Base-by-base conservation (phyloP, 2,888 invertebrate genomes). In the Andrena bicolor region DNA sequence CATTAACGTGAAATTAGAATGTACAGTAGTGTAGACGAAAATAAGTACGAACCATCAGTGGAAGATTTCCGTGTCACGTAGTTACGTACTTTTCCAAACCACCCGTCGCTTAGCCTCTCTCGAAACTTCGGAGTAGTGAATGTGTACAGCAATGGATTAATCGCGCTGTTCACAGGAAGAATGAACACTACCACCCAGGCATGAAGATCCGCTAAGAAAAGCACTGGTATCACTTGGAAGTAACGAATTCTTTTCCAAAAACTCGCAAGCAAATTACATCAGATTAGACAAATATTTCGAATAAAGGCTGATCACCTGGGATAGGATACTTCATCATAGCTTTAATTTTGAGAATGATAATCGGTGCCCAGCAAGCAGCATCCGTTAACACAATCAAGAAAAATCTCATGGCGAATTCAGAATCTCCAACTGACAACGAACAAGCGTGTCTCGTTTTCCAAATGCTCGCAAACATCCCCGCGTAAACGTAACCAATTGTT, bases 341-440 rank as follows among this genome's bases (percentile, higher is more conserved):
- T 83, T 95, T 92, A 64, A 96, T 94, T 92, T 97, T 97, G 76
- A 96, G 94, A 32, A 94, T 90, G 51, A 96, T 96, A 69, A 97
- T 96, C 7, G 97, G 97, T 16, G 95, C 95, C 97, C 97, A 97
- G 90, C 97, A 97, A 72, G 95, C 92, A n/a, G 95, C 95, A 90
- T 97, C 96, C 0, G 96, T 96, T 32, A 96, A 90, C 0, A 97
- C 96, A 84, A 97, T 96, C 89, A 96, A 95, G 90, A 96, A 96
- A 91, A 97, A 96, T 82, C 96, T 93, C 28, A 96, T 93, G 0
- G 96, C 96, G 90, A 97, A 96, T 86, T 96, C 96, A 80, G 95
- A 95, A 87, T 96, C 96, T 32, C 95, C 94, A 49, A 95, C 92
- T 20, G 95, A 94, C 41, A 96, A 90, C 1, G 96, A 95, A 10